Conservation (phyloP, 2,113 vertebrate species). For the Pagrus major region DNA sequence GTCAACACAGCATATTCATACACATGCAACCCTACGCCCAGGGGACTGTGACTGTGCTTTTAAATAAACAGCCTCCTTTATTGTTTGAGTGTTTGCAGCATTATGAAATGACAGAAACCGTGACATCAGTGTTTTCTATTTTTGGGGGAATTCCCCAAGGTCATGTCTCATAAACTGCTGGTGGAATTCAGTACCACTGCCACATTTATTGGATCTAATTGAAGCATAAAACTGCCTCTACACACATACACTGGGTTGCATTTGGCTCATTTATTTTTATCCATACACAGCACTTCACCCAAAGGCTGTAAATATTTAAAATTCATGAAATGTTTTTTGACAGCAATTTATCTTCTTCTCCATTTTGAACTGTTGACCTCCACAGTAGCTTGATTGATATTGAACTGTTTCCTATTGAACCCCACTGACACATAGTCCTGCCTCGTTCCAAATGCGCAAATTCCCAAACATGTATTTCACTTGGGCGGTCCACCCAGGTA, state of each 20-base stretch:
- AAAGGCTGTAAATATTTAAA: neutral
- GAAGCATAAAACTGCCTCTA: neutral
- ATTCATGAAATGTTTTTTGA: neutral
- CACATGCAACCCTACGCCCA: conserved; percentile 19
- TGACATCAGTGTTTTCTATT: conserved; percentile 48
- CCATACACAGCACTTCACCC: neutral
- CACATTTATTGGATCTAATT: conserved; percentile 2
- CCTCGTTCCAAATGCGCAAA: too few relatives aligned
- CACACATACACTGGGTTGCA: neutral
- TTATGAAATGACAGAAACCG: conserved; percentile 29
- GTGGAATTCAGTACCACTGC: conserved; percentile 26
- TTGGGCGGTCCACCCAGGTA: too few relatives aligned
- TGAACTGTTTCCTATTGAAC: neutral
- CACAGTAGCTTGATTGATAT: neutral
- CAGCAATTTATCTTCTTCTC: neutral
- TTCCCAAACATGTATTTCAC: too few relatives aligned
- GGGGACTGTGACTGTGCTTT: conserved; percentile 39
- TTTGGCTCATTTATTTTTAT: neutral
- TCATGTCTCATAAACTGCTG: conserved; percentile 9
- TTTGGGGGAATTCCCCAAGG: conserved; percentile 27
- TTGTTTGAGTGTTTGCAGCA: conserved; percentile 40
- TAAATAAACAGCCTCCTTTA: conserved; percentile 53
- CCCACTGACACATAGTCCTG: too few relatives aligned
- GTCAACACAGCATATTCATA: conserved; percentile 31
- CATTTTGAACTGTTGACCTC: neutral